Evolutionary conservation across 2,797 vertebrate species (phyloP), one percentile per base, ranked within the genome.

Genomic region (Pygocentrus nattereri): DNA sequence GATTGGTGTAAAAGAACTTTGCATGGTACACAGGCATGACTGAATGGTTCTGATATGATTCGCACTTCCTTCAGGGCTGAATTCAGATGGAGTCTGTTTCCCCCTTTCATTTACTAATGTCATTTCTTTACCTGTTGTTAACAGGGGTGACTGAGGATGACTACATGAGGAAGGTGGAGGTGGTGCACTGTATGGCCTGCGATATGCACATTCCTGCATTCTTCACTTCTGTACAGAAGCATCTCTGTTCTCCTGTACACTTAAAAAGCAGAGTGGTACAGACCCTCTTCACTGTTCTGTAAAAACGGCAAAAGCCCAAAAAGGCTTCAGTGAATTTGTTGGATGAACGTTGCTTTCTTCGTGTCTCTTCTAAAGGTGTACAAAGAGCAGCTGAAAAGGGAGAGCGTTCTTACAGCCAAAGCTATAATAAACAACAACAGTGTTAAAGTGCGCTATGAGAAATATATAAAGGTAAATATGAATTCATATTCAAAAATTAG

Each of bases 381-480:
- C 82, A 96, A 95, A 89, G 95, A 96, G 82, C 95, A 96, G 88
- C 95, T 96, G 88, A 96, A 95, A 90, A 93, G 94, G 81, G 96
- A 96, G 82, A 96, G 96, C 73, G 95, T 96, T 67, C 92, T 96
- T 85, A 96, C 95, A 73, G 96, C 96, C 86, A 95, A 94, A 81
- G 96, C 95, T 88, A 96, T 96, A 86, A 92, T 96, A 91, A 96
- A 96, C 90, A 96, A 96, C 85, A 95, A 95, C 58, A 94, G 95
- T 86, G 93, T 96, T 82, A 96, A 95, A 82, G 92, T 93, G 21
- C 92, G 95, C 58, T 96, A 95, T 0, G 95, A 96, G 78, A 93
- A 94, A 41, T 96, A 95, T 85, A 92, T 96, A 74, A 96, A 96
- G 95, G 96, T 96, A 93, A 94, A 2, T 41, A 21, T 47, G 23